Percentiles rank a stretch among this genome's conserved stretches.
Evolutionary conservation across 2,888 invertebrate genomes (phyloP).

Genomic region (Acanthosepion pharaonis): DNA sequence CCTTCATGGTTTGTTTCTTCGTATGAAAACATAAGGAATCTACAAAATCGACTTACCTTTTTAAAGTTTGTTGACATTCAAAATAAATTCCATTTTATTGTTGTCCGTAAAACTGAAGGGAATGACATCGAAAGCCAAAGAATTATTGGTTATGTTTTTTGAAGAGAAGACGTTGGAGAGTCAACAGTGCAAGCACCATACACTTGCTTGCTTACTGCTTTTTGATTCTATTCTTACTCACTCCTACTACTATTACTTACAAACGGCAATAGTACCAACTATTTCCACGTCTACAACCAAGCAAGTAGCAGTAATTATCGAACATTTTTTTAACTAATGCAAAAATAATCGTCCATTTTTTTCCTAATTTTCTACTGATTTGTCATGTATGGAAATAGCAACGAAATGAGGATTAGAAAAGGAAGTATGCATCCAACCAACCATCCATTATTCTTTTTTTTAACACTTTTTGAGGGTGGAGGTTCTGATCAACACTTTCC

Average conservation of each 20-base stretch:
- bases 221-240: not conserved
- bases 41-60: not conserved
- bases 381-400: not conserved
- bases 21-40: not conserved
- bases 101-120: not conserved
- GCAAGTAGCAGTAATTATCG: not conserved
- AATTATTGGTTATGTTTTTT: conserved; percentile 33
- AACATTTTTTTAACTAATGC: not conserved
- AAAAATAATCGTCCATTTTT: not conserved
- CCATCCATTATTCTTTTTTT: not conserved
- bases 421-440: not conserved
- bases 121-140: conserved; percentile 2
- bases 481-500: not conserved
- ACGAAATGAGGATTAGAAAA: not conserved
- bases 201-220: not conserved
- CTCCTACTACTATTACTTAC: not conserved
- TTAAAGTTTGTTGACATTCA: not conserved
- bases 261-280: not conserved
- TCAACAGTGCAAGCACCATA: not conserved
- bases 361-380: not conserved
- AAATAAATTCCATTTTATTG: not conserved
- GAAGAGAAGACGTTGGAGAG: not conserved
- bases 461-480: not conserved
- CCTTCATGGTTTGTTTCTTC: not conserved
- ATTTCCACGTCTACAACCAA: not conserved